Evolutionary conservation across 1,140 invertebrate genomes (phyloP), one percentile per base, ranked within the genome.

Genomic region (Streblospio benedicti): DNA sequence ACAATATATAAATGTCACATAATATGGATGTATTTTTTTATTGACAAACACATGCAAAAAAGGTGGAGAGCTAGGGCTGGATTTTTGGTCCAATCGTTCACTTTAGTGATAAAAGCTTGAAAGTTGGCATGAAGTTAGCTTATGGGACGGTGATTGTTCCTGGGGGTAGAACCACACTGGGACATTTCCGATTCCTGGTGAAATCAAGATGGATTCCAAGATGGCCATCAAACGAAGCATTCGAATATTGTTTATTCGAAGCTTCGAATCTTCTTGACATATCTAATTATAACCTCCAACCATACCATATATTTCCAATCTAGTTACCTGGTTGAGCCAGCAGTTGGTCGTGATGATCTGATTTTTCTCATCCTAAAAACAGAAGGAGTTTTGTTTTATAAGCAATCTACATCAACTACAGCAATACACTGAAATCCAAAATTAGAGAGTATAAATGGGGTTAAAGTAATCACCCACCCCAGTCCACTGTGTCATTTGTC

Each of bases 271-370:
- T 27, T 23, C 20, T 20, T 23, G 27, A 45, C 27, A 23, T 27
- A 45, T 45, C 27, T 45, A 41, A 1, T 31, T 1, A 5, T 27
- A 52, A 52, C 31, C 23, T 30, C 4, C 50, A 41, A 31, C 4
- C 9, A 41, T 1, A 27, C 23, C 2, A 20, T 3, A 41, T 55
- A n/a, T 20, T 20, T 1, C n/a, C 27, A 23, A 4, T 35, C 27
- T 55, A 28, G 16, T 18, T 54, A 55, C 59, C 59, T 60, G 59
- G 54, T 63, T 55, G 18, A 60, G 51, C 61, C 62, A 60, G 27
- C 59, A 60, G 44, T 63, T 63, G n/a, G 60, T 52, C 14, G 61
- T 58, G 47, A 63, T 64, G 30, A 65, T 63, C 57, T 65, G 63
- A 30, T 65, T 59, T 45, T 65, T 65, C 43, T 65, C 63, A 32